Percentiles rank a stretch among this genome's conserved stretches.
Evolutionary conservation across 64 coral and sea anemone species (phyloP).

Genomic region (Astreopora myriophthalma): DNA sequence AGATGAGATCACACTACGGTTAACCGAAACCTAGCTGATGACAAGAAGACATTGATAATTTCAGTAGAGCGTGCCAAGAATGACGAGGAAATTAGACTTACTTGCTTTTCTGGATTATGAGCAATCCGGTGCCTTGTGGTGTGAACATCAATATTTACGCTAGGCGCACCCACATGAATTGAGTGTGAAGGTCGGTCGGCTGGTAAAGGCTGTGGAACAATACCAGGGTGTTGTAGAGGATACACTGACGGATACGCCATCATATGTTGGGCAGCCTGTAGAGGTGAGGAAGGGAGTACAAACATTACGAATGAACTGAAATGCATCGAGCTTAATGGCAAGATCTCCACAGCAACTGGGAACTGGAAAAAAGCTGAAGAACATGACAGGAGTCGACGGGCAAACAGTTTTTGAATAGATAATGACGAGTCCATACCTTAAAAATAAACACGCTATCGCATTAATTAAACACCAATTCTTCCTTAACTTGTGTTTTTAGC

Average conservation of each 20-base stretch:
- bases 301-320: neutral
- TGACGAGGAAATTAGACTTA: neutral
- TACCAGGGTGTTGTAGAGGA: constrained; percentile 7
- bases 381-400: neutral
- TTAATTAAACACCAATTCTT: no score
- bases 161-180: constrained; percentile 94
- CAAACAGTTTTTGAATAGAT: no score
- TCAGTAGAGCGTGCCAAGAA: no score
- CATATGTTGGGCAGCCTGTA: neutral
- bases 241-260: constrained; percentile 23
- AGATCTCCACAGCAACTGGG: neutral
- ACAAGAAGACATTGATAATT: neutral
- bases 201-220: constrained; percentile 38
- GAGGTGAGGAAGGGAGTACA: neutral
- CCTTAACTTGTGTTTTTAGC: no score
- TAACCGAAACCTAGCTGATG: neutral
- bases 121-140: constrained; percentile 75
- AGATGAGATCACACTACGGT: no score
- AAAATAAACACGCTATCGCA: no score
- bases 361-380: neutral
- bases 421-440: no score
- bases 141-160: constrained; percentile 93
- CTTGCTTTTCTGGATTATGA: constrained; percentile 3
- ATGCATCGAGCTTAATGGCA: neutral
- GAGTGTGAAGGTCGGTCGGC: constrained; percentile 40